Evolutionary conservation across 2,113 vertebrate genomes (phyloP).

Genomic region (Tenrec ecaudatus): DNA sequence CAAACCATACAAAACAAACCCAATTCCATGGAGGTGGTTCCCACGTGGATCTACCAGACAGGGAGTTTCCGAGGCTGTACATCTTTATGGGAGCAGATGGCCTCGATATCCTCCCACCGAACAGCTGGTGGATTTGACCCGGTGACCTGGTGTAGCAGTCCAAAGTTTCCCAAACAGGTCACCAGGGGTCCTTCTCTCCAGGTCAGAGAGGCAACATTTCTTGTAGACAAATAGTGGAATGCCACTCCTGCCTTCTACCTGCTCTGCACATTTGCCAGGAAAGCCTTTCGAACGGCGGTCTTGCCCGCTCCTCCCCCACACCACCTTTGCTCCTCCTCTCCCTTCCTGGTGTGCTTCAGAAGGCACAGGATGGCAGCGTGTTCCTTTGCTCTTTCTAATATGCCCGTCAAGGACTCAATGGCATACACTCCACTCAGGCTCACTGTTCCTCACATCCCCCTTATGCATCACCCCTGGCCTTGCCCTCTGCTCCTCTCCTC

Average conservation of each 20-base stretch:
- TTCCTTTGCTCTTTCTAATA: background rate
- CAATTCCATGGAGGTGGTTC: too few relatives aligned
- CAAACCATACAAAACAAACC: too few relatives aligned
- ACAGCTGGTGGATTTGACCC: too few relatives aligned
- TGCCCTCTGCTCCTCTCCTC: background rate
- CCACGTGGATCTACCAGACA: too few relatives aligned
- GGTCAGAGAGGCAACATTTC: background rate
- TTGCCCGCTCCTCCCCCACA: accelerated
- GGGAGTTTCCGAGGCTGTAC: too few relatives aligned
- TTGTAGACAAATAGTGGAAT: background rate
- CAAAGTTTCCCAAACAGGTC: too few relatives aligned
- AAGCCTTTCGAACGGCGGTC: background rate
- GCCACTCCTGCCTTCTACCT: background rate
- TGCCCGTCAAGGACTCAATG: background rate
- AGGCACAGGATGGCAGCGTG: background rate
- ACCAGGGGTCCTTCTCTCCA: too few relatives aligned
- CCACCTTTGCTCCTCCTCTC: background rate
- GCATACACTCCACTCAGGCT: background rate
- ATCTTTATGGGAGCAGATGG: too few relatives aligned
- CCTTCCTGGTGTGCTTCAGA: constrained; percentile 38
- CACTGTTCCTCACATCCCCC: background rate
- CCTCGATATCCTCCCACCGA: too few relatives aligned
- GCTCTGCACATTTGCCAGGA: background rate
- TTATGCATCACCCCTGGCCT: background rate
- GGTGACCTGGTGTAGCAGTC: too few relatives aligned